These are phyloP conservation scores for Pangasius sanitwongsei DNA, from an alignment of 2,797 vertebrate species.

Conservation along the genomic window DNA sequence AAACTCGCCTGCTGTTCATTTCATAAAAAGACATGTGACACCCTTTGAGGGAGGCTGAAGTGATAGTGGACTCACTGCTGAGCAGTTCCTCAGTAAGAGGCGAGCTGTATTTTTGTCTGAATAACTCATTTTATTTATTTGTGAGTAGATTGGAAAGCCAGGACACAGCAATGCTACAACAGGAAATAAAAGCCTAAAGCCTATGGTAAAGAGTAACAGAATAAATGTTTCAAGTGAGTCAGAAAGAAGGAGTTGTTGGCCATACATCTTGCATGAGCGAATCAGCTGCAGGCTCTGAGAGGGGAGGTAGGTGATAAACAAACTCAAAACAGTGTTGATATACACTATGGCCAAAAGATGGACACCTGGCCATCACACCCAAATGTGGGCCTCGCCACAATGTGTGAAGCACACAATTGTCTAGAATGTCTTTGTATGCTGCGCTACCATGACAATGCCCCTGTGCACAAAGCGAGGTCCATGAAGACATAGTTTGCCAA, in stretches of 20 bases:
- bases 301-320: background rate
- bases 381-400: background rate
- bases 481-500: no score
- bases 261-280: background rate
- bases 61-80: background rate
- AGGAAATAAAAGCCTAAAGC: conserved; percentile 1
- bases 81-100: background rate
- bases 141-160: background rate
- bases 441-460: no score
- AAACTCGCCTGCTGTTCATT: background rate
- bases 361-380: background rate
- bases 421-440: background rate
- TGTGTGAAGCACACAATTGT: background rate
- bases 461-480: no score
- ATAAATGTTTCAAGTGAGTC: conserved; percentile 9
- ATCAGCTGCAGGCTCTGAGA: background rate
- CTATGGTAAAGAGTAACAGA: background rate
- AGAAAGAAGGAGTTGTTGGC: background rate
- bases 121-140: background rate
- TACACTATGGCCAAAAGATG: background rate
- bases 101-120: background rate
- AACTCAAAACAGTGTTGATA: background rate
- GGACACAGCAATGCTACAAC: background rate
- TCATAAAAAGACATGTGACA: background rate
- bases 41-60: background rate